Percentiles rank a stretch among this genome's conserved stretches.
These are phyloP conservation scores for Venturia canescens DNA, from an alignment of 1,140 invertebrate species.

Conservation along the genomic window DNA sequence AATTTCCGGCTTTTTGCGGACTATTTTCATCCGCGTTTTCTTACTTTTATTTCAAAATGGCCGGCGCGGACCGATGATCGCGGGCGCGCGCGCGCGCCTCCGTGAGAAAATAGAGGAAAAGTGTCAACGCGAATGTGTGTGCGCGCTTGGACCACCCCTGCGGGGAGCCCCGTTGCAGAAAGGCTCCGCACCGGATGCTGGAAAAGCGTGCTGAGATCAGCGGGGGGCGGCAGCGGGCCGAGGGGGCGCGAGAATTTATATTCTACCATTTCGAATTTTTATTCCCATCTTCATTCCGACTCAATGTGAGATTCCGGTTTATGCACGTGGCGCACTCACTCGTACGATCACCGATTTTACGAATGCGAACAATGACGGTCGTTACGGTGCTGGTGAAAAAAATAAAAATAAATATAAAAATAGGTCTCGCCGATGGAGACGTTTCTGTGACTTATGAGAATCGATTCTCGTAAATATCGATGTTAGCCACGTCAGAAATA, in stretches of 20 bases:
- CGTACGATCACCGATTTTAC: background rate
- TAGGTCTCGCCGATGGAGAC: background rate
- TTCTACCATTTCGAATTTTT: conserved; percentile 1
- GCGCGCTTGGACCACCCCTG: background rate
- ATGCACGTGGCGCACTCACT: background rate
- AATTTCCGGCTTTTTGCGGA: background rate
- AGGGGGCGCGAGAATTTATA: background rate
- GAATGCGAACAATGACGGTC: conserved; percentile 6
- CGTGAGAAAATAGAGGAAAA: background rate
- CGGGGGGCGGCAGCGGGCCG: background rate
- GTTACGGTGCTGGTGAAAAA: background rate
- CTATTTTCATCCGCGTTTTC: background rate
- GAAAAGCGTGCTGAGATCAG: background rate
- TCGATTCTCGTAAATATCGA: conserved; percentile 3
- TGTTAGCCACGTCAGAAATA: background rate
- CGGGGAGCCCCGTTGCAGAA: background rate
- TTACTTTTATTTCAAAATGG: background rate
- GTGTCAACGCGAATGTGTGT: background rate
- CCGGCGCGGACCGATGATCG: background rate
- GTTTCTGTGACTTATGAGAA: background rate
- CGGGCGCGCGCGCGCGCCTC: no score
- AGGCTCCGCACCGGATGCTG: background rate
- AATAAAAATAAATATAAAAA: background rate
- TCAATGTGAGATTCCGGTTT: conserved; percentile 7
- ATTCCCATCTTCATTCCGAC: background rate